Evolutionary conservation across 2,888 invertebrate genomes (phyloP).

Genomic region (Patella depressa): DNA sequence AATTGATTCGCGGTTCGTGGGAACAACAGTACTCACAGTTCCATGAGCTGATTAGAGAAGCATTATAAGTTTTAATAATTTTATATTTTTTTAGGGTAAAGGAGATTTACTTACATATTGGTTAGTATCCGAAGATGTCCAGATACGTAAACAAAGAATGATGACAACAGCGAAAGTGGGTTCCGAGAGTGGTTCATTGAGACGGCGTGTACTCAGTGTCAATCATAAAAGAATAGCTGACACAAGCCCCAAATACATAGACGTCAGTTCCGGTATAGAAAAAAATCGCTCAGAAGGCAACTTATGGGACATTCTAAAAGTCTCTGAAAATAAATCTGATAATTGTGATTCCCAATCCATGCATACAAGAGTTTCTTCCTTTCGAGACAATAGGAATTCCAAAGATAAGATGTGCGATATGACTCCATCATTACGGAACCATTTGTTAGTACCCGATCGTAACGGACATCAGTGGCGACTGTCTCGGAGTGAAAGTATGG

Average conservation of each 20-base stretch:
- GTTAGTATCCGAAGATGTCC: conserved; percentile 64
- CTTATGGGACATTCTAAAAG: conserved; percentile 13
- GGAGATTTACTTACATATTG: conserved; percentile 71
- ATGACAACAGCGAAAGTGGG: not conserved
- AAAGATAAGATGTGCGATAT: not conserved
- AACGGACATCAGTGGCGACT: not conserved
- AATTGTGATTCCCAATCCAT: not conserved
- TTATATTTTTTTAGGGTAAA: conserved; percentile 67
- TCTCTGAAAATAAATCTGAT: conserved; percentile 6
- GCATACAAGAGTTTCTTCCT: not conserved
- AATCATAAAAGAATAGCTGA: conserved; percentile 9
- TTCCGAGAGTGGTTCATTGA: conserved; percentile 4
- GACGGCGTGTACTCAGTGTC: not conserved
- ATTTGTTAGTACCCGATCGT: not conserved
- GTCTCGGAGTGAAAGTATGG: not conserved
- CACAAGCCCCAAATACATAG: not conserved
- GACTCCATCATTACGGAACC: not conserved
- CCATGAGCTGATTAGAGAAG: too few species aligned
- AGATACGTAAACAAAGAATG: conserved; percentile 32
- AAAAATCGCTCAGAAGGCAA: conserved; percentile 8
- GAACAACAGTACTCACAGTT: too few species aligned
- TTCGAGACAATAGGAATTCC: not conserved
- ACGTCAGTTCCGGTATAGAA: not conserved
- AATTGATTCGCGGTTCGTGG: too few species aligned
- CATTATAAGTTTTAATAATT: too few species aligned